Base-by-base conservation (phyloP, 2,888 invertebrate genomes). In the Andrena bicolor region DNA sequence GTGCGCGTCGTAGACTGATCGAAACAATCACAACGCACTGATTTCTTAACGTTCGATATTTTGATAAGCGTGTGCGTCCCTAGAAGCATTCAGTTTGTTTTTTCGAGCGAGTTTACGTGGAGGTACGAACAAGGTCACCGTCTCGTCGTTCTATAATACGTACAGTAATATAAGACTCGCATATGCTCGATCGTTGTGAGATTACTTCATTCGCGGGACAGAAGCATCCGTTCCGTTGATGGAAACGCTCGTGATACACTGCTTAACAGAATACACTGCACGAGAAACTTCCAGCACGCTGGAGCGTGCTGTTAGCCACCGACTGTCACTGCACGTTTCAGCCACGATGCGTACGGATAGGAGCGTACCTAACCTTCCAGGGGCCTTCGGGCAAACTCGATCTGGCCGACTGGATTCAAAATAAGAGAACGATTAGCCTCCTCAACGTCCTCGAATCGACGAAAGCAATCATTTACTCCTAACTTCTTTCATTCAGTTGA, bases 281-380 rank as follows among this genome's bases (percentile, higher is more conserved):
- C 48, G 13, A 66, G 30, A 49, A 75, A 28, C 20, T 51, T 74
- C 58, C 73, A 20, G 26, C 60, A 77, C 78, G 82, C 76, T 80
- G 61, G 68, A 83, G 48, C 69, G 74, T 79, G 76, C 76, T 85
- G 72, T 70, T 82, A 75, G 68, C 48, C 71, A 76, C 23, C 68
- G 66, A 80, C 81, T 81, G 84, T 73, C 84, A 76, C 80, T 65
- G 64, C 68, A 76, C 48, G 53, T 69, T 74, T 56, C 69, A 56
- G 53, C 60, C 76, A 68, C 77, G 60, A 63, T 75, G 64, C 70
- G 77, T 73, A 23, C 58, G 60, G 26, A 5, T 73, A 85, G 80
- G 69, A 35, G 28, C 74, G 84, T 82, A 66, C 4, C 64, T 51
- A 66, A 7, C 5, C 0, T 35, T 1, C 8, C 8, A 13, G 0